These are phyloP conservation scores for Plebejus argus DNA, from an alignment of 2,888 invertebrate genomes.

Conservation along the genomic window DNA sequence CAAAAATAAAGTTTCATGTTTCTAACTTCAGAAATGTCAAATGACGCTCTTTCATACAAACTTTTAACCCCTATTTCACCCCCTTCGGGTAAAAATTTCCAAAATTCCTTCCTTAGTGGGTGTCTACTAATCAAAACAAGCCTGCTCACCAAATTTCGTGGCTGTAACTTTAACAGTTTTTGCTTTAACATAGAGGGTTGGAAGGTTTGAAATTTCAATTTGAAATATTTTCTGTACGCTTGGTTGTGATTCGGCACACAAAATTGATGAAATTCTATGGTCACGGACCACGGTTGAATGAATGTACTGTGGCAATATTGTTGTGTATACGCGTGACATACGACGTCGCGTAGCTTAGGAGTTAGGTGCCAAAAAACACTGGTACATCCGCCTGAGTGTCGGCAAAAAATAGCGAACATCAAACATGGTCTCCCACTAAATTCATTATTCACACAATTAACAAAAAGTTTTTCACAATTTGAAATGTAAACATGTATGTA, in stretches of 20 bases:
- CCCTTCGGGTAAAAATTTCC: no score
- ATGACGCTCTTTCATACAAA: no score
- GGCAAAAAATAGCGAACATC: neutral
- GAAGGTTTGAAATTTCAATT: neutral
- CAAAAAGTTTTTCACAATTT: neutral
- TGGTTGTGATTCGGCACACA: neutral
- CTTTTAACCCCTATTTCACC: no score
- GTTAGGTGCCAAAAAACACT: constrained; percentile 3
- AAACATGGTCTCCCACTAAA: constrained; percentile 3
- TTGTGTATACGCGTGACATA: neutral
- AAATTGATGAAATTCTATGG: neutral
- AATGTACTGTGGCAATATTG: neutral
- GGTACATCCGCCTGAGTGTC: neutral
- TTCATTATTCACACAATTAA: constrained; percentile 2
- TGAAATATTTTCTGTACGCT: neutral
- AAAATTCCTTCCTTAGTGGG: no score
- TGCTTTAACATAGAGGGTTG: no score
- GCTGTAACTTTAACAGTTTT: no score
- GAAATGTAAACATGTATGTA: neutral
- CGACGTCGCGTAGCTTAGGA: neutral
- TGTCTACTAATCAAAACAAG: no score
- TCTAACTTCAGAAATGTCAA: no score
- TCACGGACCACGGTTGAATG: neutral
- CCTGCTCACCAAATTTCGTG: no score
- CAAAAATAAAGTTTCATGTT: no score